Evolutionary conservation across 2,797 vertebrate genomes (phyloP).

Genomic region (Syngnathus acus): DNA sequence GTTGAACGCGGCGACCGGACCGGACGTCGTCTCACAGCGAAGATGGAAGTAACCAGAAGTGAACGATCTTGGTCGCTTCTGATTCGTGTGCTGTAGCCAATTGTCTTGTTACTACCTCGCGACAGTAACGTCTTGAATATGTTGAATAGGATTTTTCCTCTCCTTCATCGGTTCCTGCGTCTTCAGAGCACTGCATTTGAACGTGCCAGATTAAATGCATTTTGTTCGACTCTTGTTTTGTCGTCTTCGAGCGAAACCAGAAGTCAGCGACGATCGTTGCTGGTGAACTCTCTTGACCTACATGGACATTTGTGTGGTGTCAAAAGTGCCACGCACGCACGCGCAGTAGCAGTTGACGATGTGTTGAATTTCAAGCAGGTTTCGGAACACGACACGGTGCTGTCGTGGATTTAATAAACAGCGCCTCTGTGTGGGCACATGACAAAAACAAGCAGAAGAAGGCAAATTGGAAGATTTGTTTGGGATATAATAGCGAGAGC

Average conservation of each 20-base stretch:
- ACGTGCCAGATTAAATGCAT: no score
- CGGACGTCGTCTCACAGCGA: background rate
- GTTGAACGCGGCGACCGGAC: background rate
- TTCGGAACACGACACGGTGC: no score
- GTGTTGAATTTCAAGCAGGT: no score
- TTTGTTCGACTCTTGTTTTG: background rate
- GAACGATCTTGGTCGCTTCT: background rate
- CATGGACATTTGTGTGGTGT: background rate
- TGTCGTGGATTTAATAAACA: slow-evolving; percentile 19
- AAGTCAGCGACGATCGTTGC: slow-evolving; percentile 3
- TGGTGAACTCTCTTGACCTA: no score
- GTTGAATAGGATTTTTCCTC: no score
- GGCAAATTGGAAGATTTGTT: no score
- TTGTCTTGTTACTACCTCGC: background rate
- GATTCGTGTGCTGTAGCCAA: background rate
- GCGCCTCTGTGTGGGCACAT: slow-evolving; percentile 47
- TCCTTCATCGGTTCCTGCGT: background rate
- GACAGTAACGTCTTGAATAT: background rate
- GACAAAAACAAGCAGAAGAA: no score
- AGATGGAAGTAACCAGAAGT: background rate
- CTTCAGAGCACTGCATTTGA: background rate
- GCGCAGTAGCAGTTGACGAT: slow-evolving; percentile 17
- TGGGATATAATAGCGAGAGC: background rate
- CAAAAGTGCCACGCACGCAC: slow-evolving; percentile 9
- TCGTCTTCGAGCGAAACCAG: slow-evolving; percentile 6